These are phyloP conservation scores for Stramonita haemastoma DNA, from an alignment of 2,888 invertebrate genomes.

Conservation along the genomic window DNA sequence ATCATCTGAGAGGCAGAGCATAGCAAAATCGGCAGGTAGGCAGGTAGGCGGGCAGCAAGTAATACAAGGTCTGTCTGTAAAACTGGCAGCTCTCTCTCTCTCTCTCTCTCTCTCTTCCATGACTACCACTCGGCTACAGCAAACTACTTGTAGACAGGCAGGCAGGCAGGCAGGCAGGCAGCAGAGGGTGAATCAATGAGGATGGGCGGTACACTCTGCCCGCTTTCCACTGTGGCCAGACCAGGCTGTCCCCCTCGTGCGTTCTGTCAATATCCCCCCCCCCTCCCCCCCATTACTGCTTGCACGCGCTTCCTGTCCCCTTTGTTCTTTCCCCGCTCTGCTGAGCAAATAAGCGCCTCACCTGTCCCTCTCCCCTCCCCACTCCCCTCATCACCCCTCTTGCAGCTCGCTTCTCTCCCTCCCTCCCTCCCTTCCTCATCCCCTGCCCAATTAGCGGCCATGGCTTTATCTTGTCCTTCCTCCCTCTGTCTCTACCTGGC, in stretches of 20 bases:
- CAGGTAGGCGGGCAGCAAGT: no score
- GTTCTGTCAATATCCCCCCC: background rate
- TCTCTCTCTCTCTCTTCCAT: background rate
- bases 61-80: no score
- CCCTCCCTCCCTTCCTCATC: no score
- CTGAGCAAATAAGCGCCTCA: conserved; percentile 23
- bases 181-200: background rate
- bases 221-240: no score
- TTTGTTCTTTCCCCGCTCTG: conserved; percentile 34
- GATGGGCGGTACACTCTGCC: background rate
- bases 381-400: background rate
- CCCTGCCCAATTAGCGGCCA: no score
- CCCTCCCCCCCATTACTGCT: background rate
- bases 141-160: background rate
- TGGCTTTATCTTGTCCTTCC: no score
- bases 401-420: no score
- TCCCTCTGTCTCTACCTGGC: no score
- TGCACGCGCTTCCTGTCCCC: conserved; percentile 1
- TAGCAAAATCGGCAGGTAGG: no score
- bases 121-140: no score
- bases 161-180: background rate
- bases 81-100: no score
- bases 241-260: background rate
- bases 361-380: background rate
- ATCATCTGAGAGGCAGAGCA: no score